phyloP scores from a whole-genome alignment of 35 echinoderm and acorn worm species.

The Ophiothrix spiculata region DNA sequence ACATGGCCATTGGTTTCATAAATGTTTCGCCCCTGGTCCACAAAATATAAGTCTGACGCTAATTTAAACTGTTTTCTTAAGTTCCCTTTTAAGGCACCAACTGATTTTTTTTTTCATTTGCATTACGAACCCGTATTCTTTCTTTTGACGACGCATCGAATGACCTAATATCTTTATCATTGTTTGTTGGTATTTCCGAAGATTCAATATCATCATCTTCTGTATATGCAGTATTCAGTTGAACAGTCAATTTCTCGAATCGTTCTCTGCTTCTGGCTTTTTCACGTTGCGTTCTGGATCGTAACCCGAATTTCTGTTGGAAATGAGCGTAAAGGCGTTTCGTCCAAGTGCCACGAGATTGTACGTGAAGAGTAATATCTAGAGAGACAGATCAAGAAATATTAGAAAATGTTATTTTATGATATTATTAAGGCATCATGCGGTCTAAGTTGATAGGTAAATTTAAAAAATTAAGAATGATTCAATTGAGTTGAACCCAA shows the following conservation, averaged over 20 bases:
- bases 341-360: conserved; percentile 92
- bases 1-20: too few species aligned
- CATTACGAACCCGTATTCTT: not conserved
- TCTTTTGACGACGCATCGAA: not conserved
- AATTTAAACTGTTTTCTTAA: too few species aligned
- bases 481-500: too few species aligned
- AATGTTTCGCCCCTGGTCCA: too few species aligned
- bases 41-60: too few species aligned
- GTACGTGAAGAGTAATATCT: conserved; percentile 71
- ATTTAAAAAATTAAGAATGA: too few species aligned
- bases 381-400: too few species aligned
- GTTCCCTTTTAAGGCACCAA: too few species aligned
- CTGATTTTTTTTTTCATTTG: too few species aligned
- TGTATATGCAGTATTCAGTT: not conserved
- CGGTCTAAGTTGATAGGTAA: too few species aligned
- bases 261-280: not conserved
- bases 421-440: too few species aligned
- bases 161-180: not conserved
- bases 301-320: conserved; percentile 31
- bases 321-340: conserved; percentile 76
- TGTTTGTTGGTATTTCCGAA: not conserved
- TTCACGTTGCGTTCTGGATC: not conserved
- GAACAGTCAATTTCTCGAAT: not conserved
- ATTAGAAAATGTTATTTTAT: too few species aligned
- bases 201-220: not conserved